phyloP scores from a whole-genome alignment of 2,797 vertebrate genomes.

The Notamacropus eugenii region DNA sequence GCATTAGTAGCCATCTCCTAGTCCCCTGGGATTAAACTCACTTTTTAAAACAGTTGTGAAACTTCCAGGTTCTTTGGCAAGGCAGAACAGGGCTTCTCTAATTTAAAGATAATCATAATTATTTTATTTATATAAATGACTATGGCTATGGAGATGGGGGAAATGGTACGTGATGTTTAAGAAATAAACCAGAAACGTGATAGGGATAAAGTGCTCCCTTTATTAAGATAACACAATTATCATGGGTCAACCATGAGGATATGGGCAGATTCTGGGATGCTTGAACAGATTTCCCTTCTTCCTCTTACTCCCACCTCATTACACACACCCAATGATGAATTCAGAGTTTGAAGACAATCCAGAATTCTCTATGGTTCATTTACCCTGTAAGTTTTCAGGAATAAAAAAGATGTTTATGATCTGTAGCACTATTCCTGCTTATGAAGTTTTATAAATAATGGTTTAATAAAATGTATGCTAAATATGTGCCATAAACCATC shows the following conservation, averaged over 20 bases:
- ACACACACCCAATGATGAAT: background rate
- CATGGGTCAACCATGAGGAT: background rate
- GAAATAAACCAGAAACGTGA: background rate
- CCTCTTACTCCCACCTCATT: background rate
- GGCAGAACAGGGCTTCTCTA: background rate
- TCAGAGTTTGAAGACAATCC: background rate
- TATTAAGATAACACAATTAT: background rate
- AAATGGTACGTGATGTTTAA: background rate
- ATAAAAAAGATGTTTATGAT: background rate
- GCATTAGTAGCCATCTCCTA: background rate
- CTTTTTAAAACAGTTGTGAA: background rate
- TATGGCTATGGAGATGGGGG: background rate
- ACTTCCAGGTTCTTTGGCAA: background rate
- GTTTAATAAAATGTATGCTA: background rate
- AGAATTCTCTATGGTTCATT: background rate
- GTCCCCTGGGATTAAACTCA: background rate
- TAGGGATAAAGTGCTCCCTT: background rate
- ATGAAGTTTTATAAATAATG: conserved; percentile 11
- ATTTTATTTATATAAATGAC: background rate
- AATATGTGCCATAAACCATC: background rate
- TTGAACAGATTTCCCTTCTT: background rate
- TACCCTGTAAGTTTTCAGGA: conserved; percentile 10
- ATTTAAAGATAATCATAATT: background rate
- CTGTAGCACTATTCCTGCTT: background rate
- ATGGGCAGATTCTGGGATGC: background rate